Percentiles rank a stretch among this genome's conserved stretches.
These are phyloP conservation scores for Mallotus villosus DNA, from an alignment of 2,797 vertebrate genomes.

Conservation along the genomic window DNA sequence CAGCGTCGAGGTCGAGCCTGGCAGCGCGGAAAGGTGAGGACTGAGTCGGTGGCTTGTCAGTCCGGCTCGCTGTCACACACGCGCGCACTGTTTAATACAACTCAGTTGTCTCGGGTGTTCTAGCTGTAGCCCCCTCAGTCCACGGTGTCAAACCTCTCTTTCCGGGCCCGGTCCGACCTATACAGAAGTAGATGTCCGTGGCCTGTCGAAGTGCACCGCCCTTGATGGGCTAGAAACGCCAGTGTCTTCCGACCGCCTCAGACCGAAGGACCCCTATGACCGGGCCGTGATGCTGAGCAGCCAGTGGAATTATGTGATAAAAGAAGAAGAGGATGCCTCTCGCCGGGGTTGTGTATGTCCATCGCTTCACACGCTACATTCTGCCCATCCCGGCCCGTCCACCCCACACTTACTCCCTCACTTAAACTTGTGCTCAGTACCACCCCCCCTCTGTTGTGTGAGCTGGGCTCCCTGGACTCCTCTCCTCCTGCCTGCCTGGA, in stretches of 20 bases:
- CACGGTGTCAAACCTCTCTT: too few relatives aligned
- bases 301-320: constrained; percentile 74
- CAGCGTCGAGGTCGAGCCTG: background rate
- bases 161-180: too few relatives aligned
- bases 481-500: constrained; percentile 59
- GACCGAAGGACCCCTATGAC: constrained; percentile 54
- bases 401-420: constrained; percentile 65
- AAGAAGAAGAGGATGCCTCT: constrained; percentile 73
- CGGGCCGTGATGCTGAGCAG: constrained; percentile 63
- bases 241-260: constrained; percentile 44
- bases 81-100: background rate
- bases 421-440: constrained; percentile 72
- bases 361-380: constrained; percentile 66
- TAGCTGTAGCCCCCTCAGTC: too few relatives aligned
- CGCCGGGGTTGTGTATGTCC: constrained; percentile 71
- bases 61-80: background rate
- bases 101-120: background rate
- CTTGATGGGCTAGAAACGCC: background rate
- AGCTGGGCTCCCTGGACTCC: constrained; percentile 65
- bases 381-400: constrained; percentile 35
- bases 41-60: too few relatives aligned
- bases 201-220: background rate
- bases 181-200: constrained; percentile 49
- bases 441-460: constrained; percentile 69
- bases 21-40: too few relatives aligned